A percentile compares a stretch with the other conserved stretches of the same genome.
Evolutionary conservation across 2,113 vertebrate genomes (phyloP).

Genomic region (Herpailurus yagouaroundi): DNA sequence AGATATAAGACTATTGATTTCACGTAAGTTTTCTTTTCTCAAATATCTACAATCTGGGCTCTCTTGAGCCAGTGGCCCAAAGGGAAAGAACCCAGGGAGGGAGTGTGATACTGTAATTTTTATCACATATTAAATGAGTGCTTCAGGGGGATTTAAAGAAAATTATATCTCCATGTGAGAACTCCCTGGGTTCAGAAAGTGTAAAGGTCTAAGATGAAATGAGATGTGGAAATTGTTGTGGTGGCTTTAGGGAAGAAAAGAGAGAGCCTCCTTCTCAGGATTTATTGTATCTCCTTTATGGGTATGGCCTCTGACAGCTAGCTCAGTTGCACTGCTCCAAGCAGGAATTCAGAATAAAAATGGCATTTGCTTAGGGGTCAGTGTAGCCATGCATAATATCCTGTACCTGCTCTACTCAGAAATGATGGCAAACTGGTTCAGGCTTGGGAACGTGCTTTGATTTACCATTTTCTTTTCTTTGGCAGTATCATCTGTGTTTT

Average conservation of each 20-base stretch:
- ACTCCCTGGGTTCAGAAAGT: slow-evolving; percentile 15
- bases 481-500: not conserved
- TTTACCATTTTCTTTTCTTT: not conserved
- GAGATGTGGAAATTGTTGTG: not conserved
- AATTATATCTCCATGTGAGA: not conserved
- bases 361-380: not conserved
- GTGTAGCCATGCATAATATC: not conserved
- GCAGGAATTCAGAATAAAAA: not conserved
- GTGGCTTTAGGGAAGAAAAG: not conserved
- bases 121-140: slow-evolving; percentile 12
- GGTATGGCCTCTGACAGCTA: not conserved
- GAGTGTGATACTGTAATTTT: not conserved
- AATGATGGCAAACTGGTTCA: not conserved
- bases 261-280: not conserved
- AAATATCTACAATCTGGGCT: not conserved
- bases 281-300: not conserved
- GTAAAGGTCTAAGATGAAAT: not conserved
- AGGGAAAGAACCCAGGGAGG: not conserved
- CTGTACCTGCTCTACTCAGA: not conserved
- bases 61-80: not conserved
- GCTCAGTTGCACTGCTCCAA: not conserved
- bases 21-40: not conserved
- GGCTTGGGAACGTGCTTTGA: not conserved
- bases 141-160: slow-evolving; percentile 22
- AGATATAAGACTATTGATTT: not conserved